Evolutionary conservation across 2,797 vertebrate species (phyloP), one percentile per base, ranked within the genome.

Genomic region (Aldrovandia affinis): DNA sequence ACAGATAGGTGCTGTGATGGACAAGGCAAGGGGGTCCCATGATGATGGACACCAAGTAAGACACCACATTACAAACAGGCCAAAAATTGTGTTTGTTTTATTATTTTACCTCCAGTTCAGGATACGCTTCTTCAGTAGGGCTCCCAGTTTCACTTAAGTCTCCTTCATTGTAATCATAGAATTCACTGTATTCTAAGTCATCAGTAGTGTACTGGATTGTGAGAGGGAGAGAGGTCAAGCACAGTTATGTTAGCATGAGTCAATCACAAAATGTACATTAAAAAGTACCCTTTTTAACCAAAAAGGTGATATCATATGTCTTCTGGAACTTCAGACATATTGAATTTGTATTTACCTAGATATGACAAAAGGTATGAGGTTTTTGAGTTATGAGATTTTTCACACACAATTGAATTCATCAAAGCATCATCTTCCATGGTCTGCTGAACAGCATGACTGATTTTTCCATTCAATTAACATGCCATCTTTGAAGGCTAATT

Each of bases 101-200:
- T 82, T 84, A 88, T 89, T 94, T 98, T 99, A 99, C 98, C 98
- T 99, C 96, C 44, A 96, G 95, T 89, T 97, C 96, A 85, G 96
- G 94, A 95, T 97, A 92, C 88, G 92, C 90, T 91, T 97, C 97
- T 89, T 97, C 96, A 0, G 96, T 92, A 93, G 93, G 82, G 90
- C 84, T 94, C 84, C 96, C 96, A 94, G 95, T 94, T 86, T 97
- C 94, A 92, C 95, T 96, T 92, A 95, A 95, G 85, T 95, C 94
- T 94, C 94, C 92, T 86, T 97, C 97, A 94, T 96, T 96, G 96
- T 99, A 98, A 92, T 99, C 97, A 98, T 99, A 98, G 93, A 91
- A 93, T 86, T 94, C 91, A 92, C 96, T 95, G 95, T 98, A 99
- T 85, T 98, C 96, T 96, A 96, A 93, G 92, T 97, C 96, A 92